Percentiles rank a stretch among this genome's conserved stretches.
These are phyloP conservation scores for Acleris sparsana DNA, from an alignment of 2,888 invertebrate species.

Conservation along the genomic window DNA sequence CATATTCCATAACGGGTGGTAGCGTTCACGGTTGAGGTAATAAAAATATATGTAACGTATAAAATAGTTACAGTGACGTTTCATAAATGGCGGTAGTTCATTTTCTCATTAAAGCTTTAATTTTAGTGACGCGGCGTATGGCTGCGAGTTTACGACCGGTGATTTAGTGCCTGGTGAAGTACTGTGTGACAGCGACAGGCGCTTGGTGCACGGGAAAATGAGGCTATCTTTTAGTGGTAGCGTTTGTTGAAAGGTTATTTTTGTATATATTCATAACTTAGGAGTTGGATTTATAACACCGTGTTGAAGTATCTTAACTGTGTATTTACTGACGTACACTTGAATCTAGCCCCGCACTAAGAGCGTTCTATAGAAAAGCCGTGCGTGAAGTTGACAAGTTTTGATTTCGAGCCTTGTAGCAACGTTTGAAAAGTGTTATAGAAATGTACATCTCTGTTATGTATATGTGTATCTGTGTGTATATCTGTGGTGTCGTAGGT, in stretches of 20 bases:
- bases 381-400: too few species aligned
- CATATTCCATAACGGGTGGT: conserved; percentile 47
- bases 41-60: conserved; percentile 63
- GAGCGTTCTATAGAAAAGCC: too few species aligned
- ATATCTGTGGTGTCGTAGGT: too few species aligned
- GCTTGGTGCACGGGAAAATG: conserved; percentile 1
- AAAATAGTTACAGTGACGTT: conserved; percentile 54
- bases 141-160: conserved; percentile 53
- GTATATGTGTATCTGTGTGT: too few species aligned
- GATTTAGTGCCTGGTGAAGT: conserved; percentile 62
- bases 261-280: background rate
- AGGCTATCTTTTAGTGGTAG: conserved; percentile 5
- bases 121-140: conserved; percentile 62
- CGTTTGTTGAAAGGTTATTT: conserved; percentile 49
- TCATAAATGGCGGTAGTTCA: conserved; percentile 63
- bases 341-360: too few species aligned
- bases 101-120: conserved; percentile 71
- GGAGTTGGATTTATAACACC: too few species aligned
- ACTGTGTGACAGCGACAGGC: conserved; percentile 53
- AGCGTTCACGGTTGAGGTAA: conserved; percentile 56
- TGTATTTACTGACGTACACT: too few species aligned
- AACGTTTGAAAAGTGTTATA: too few species aligned
- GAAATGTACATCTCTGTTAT: too few species aligned
- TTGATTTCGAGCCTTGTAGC: too few species aligned
- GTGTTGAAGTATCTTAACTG: too few species aligned